Evolutionary conservation across 2,113 vertebrate genomes (phyloP), one percentile per base, ranked within the genome.

Genomic region (Alethe castanea): DNA sequence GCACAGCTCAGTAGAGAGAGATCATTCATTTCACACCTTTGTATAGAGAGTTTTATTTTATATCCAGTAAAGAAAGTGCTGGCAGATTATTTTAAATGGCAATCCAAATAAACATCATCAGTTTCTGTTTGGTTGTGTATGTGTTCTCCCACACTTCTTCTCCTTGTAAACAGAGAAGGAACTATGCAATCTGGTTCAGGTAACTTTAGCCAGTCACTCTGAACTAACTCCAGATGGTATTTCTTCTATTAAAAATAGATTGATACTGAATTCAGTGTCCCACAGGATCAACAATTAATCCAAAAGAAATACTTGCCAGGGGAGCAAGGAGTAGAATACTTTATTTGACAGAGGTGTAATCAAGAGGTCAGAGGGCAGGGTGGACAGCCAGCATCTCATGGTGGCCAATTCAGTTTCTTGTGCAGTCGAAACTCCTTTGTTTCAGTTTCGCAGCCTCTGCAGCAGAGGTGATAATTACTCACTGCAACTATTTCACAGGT

Each of bases 311-410:
- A 70, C 25, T 54, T 62, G 8, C 9, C 56, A 61, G 22, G 20
- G 36, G 14, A 91, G 15, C 1, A 3, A 85, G 61, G 17, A 81
- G 52, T 42, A 96, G 53, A 91, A 85, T 28, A 33, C 7, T 53
- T 81, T 15, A 19, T 74, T 31, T 87, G 71, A 40, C 71, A 92
- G 38, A 82, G 13, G 14, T 70, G 28, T 40, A 40, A 82, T 53
- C 1, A 1, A 87, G 66, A 90, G 12, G 14, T 81, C 62, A 64
- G 48, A 69, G 65, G 11, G 14, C 48, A 69, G 22, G 6, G 22
- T 65, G 7, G 8, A 50, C 11, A 79, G 8, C 29, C 35, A 89
- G n/a, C 20, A 12, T 74, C 17, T 67, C n/a, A 50, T 0, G 0
- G 14, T 36, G 26, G 17, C 33, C n/a, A 66, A 1, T 38, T 66